A percentile compares a stretch with the other conserved stretches of the same genome.
Conservation (phyloP, 2,797 vertebrate genomes). For the Lepidocolaptes lacrymiger region DNA sequence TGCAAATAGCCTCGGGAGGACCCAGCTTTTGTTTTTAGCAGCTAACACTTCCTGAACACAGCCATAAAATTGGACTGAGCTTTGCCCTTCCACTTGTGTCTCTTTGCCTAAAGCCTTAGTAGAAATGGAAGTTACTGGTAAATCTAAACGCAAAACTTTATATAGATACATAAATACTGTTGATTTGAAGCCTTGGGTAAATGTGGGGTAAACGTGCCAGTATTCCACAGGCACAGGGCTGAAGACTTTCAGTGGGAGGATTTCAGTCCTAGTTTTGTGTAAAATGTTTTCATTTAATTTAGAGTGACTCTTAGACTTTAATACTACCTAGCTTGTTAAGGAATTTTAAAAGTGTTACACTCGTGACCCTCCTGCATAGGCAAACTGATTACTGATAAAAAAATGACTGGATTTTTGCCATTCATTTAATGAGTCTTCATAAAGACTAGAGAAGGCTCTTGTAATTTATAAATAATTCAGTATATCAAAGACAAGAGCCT, state of each 20-base stretch:
- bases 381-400: not conserved
- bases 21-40: constrained; percentile 62
- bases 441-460: not conserved
- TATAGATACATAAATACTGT: not conserved
- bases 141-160: not conserved
- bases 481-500: not conserved
- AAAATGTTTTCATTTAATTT: not conserved
- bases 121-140: not conserved
- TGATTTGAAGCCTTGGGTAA: not conserved
- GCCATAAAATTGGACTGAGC: not conserved
- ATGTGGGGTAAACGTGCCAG: not conserved
- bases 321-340: not conserved
- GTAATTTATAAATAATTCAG: not conserved
- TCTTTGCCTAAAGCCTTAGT: not conserved
- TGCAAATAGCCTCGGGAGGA: constrained; percentile 51
- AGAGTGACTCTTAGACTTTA: not conserved
- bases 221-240: not conserved
- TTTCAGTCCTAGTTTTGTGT: not conserved
- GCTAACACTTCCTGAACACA: constrained; percentile 7
- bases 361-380: not conserved
- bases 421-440: not conserved
- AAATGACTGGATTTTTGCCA: not conserved
- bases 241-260: not conserved
- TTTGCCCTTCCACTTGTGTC: constrained; percentile 17
- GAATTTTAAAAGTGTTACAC: not conserved